phyloP scores from a whole-genome alignment of 2,888 invertebrate genomes.

The Magallana nippona region DNA sequence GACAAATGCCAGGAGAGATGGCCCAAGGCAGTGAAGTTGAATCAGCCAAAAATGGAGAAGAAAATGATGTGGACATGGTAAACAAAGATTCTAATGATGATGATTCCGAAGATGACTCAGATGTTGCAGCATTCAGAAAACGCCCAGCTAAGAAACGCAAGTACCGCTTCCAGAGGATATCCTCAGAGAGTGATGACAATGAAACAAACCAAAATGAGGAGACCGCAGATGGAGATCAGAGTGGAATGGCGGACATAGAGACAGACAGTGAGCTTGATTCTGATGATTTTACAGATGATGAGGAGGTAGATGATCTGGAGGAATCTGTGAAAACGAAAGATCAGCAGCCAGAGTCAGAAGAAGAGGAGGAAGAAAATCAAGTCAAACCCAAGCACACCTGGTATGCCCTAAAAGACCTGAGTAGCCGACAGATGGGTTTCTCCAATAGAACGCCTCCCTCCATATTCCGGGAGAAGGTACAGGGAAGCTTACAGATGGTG shows the following conservation, averaged over 20 bases:
- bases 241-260: conserved; percentile 42
- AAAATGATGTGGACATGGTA: conserved; percentile 32
- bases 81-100: conserved; percentile 47
- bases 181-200: conserved; percentile 47
- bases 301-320: conserved; percentile 48
- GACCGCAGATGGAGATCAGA: conserved; percentile 32
- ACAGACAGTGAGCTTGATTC: conserved; percentile 49
- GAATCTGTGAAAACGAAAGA: conserved; percentile 46
- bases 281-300: conserved; percentile 53
- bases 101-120: conserved; percentile 43
- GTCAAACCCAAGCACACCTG: conserved; percentile 83
- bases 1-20: not conserved
- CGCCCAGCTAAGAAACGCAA: conserved; percentile 35
- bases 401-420: conserved; percentile 85
- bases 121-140: conserved; percentile 20
- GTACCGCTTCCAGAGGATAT: conserved; percentile 15
- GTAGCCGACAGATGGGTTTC: conserved; percentile 81
- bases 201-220: conserved; percentile 40
- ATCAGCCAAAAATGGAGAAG: not conserved
- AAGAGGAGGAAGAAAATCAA: conserved; percentile 53
- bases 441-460: conserved; percentile 80
- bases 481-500: conserved; percentile 90
- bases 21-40: not conserved
- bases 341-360: conserved; percentile 52
- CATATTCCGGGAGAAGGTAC: conserved; percentile 87